These are phyloP conservation scores for Okapia johnstoni DNA, from an alignment of 2,113 vertebrate genomes.

Conservation along the genomic window DNA sequence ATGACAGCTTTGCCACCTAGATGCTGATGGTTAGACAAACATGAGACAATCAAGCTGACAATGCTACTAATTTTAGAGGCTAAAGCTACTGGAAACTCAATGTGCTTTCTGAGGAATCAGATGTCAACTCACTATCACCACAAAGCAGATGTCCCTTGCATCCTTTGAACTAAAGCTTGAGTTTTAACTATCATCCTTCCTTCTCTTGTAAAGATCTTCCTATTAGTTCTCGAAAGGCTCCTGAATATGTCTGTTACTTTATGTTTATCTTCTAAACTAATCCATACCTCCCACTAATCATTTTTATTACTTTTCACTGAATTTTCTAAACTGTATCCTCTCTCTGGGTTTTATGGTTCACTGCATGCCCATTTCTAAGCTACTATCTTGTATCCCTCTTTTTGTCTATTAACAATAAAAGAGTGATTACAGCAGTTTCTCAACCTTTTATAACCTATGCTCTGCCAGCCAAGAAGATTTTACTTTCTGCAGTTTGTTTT, in stretches of 20 bases:
- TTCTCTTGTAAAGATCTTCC: not conserved
- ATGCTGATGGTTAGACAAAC: slow-evolving; percentile 25
- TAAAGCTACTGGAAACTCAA: not conserved
- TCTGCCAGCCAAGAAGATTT: not conserved
- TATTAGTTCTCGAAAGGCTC: not conserved
- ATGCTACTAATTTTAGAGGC: slow-evolving; percentile 33
- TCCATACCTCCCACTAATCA: not conserved
- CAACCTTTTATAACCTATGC: not conserved
- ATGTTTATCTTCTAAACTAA: not conserved
- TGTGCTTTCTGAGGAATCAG: not conserved
- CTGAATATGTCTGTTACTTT: not conserved
- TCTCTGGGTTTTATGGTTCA: not conserved
- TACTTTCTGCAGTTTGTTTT: not conserved
- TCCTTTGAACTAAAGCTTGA: slow-evolving; percentile 38
- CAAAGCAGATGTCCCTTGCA: not conserved
- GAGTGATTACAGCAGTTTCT: not conserved
- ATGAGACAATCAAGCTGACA: not conserved
- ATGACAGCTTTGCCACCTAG: slow-evolving; percentile 57
- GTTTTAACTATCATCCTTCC: slow-evolving; percentile 6
- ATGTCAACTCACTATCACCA: slow-evolving; percentile 26
- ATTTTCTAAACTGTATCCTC: not conserved
- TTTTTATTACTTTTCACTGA: not conserved
- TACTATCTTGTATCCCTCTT: not conserved
- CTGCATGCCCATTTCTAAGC: not conserved
- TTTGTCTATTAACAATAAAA: not conserved